Base-by-base conservation (phyloP, 1,140 invertebrate genomes). In the Cydia splendana region DNA sequence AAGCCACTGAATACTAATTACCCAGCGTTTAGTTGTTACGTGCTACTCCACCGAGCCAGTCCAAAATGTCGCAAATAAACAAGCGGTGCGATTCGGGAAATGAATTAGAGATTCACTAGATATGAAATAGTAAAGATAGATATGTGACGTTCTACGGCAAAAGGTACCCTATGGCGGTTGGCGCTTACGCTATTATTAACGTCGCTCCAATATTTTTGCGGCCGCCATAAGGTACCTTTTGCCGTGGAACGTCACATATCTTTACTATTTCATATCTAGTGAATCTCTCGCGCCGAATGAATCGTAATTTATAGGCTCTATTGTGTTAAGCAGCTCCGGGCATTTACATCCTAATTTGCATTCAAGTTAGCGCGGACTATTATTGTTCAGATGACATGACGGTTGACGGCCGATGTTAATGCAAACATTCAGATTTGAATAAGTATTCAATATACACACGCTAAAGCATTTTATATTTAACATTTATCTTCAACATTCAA, bases 1-100 rank as follows among this genome's bases (percentile, higher is more conserved):
- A 34, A 34, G 67, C n/a, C 10, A 9, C 34, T 20, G 67, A 71
- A 71, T 71, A 38, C 67, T 71, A 71, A 71, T 71, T 45, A 42
- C 15, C 65, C 65, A 3, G 67, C 67, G 67, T 71, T 71, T 48
- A 48, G 45, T 48, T 4, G 67, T 38, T 71, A 71, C 67, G 34
- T 71, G 67, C 34, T 38, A 45, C 53, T 18, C 15, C 7, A 12
- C 20, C 2, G 20, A 24, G 7, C 48, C 48, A 51, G 15, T 10
- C 6, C 57, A 2, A 24, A 20, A 62, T 10, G 18, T 62, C 57
- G n/a, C 24, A 24, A 62, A 62, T 24, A 24, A 18, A 62, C 18
- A 62, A 20, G 18, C n/a, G n/a, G n/a, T n/a, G n/a, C n/a, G n/a
- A n/a, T n/a, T n/a, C n/a, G n/a, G n/a, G n/a, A n/a, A n/a, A n/a